A percentile compares a stretch with the other conserved stretches of the same genome.
Conservation (phyloP, 2,888 invertebrate genomes). For the Pollenia labialis region DNA sequence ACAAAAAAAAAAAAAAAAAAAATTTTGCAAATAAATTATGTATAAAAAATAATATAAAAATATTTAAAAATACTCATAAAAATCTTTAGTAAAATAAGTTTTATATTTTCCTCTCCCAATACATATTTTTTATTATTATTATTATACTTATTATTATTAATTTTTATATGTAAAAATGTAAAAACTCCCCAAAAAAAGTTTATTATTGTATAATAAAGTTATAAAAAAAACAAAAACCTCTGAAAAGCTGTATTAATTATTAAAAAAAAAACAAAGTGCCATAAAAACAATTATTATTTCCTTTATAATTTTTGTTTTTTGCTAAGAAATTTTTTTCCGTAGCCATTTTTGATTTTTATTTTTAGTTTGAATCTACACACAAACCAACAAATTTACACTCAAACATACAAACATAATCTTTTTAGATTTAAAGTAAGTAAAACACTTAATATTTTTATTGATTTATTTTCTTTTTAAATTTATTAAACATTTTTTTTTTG, state of each 20-base stretch:
- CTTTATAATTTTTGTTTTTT: slow-evolving; percentile 28
- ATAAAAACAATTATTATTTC: slow-evolving; percentile 1
- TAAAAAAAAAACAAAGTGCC: slow-evolving; percentile 18
- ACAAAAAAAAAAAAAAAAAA: slow-evolving; percentile 5
- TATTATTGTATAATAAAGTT: slow-evolving; percentile 74
- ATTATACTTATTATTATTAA: slow-evolving; percentile 65
- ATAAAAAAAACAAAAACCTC: slow-evolving; percentile 54
- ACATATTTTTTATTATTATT: slow-evolving; percentile 61
- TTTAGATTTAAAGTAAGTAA: slow-evolving; percentile 61
- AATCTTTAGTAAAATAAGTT: slow-evolving; percentile 56
- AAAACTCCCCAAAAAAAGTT: slow-evolving; percentile 66
- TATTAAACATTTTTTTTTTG: slow-evolving; percentile 53
- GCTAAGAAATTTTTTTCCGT: slow-evolving; percentile 55
- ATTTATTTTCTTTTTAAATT: slow-evolving; percentile 35
- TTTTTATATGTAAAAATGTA: slow-evolving; percentile 73
- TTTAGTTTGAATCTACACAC: slow-evolving; percentile 45
- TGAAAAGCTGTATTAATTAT: slow-evolving; percentile 47
- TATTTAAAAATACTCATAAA: slow-evolving; percentile 69
- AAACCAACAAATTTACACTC: slow-evolving; percentile 47
- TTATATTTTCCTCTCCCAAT: slow-evolving; percentile 63
- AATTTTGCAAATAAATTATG: no score
- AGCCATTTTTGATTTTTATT: slow-evolving; percentile 42
- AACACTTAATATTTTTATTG: slow-evolving; percentile 48
- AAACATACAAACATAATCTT: slow-evolving; percentile 46
- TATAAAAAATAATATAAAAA: not conserved